These are phyloP conservation scores for Ophion ellenae DNA, from an alignment of 2,888 invertebrate genomes.

Conservation along the genomic window DNA sequence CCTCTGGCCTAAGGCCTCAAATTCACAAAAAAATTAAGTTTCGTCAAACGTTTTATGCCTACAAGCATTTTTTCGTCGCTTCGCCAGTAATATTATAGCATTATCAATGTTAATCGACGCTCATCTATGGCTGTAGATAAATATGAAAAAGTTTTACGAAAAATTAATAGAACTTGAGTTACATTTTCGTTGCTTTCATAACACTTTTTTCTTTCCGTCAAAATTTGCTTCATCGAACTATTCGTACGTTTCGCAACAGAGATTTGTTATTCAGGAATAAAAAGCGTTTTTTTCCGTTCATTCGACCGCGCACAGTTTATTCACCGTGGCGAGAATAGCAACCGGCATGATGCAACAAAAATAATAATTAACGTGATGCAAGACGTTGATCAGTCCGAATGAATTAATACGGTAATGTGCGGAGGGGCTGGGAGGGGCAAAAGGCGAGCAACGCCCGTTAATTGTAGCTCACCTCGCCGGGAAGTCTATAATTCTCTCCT, in stretches of 20 bases:
- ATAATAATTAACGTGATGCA: constrained; percentile 9
- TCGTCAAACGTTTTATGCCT: too few species aligned
- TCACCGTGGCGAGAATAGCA: background rate
- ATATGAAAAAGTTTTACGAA: too few species aligned
- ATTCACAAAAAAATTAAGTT: too few species aligned
- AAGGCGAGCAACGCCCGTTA: constrained; percentile 47
- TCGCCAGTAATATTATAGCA: too few species aligned
- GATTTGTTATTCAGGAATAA: background rate
- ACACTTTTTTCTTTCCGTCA: background rate
- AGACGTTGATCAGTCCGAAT: constrained; percentile 9
- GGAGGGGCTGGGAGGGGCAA: background rate
- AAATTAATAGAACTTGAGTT: too few species aligned
- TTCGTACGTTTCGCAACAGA: background rate
- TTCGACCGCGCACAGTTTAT: background rate
- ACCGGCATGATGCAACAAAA: background rate
- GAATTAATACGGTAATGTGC: constrained; percentile 24
- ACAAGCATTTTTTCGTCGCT: too few species aligned
- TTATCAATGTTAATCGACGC: too few species aligned
- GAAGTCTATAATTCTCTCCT: constrained; percentile 85
- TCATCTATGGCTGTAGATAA: too few species aligned
- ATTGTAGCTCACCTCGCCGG: constrained; percentile 79
- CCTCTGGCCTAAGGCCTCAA: too few species aligned
- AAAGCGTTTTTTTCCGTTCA: background rate
- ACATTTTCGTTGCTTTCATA: background rate
- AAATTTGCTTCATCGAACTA: background rate